Conservation (phyloP, 1,140 invertebrate genomes). For the Micrasema minimum region DNA sequence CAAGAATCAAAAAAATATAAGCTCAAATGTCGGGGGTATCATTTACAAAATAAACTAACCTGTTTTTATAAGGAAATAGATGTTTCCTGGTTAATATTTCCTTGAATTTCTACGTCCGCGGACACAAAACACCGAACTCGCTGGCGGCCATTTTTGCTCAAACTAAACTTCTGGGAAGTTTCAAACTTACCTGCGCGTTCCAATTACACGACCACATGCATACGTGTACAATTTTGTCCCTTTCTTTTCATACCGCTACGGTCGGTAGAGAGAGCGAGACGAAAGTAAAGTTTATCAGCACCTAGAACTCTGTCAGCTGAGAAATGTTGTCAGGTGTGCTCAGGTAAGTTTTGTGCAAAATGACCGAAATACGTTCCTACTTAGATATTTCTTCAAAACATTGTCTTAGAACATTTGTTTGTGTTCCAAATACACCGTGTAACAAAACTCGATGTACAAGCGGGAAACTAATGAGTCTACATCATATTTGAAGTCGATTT, state of each 20-base stretch:
- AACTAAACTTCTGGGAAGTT: constrained; percentile 38
- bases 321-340: constrained; percentile 31
- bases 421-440: no score
- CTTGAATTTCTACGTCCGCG: constrained; percentile 20
- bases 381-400: no score
- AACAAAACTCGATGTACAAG: no score
- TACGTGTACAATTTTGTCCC: constrained; percentile 40
- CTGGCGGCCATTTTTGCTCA: constrained; percentile 39
- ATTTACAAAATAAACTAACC: constrained; percentile 25
- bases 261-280: not conserved
- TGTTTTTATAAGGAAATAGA: constrained; percentile 9
- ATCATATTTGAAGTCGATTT: no score
- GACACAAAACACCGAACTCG: constrained; percentile 10
- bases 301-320: constrained; percentile 20
- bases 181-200: constrained; percentile 40
- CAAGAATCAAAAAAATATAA: not conserved
- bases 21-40: not conserved
- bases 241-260: constrained; percentile 1
- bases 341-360: no score
- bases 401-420: no score
- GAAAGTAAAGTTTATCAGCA: constrained; percentile 35
- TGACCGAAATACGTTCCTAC: no score
- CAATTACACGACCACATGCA: constrained; percentile 24
- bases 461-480: no score
- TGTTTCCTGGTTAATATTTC: constrained; percentile 19